These are phyloP conservation scores for Gymnothorax javanicus DNA, from an alignment of 2,797 vertebrate genomes.

Conservation along the genomic window DNA sequence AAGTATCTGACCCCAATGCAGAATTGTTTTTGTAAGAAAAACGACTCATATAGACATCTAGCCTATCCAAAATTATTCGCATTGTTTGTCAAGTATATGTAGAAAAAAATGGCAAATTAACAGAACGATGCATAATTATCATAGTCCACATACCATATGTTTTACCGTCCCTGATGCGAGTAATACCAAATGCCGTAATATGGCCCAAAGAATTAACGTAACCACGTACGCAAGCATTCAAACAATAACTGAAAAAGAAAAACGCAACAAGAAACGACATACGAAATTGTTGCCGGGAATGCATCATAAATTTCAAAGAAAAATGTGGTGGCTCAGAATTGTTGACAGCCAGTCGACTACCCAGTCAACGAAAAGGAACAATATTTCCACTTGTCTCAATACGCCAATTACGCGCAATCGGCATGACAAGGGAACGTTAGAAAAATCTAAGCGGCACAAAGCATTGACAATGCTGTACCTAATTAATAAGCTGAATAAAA, in stretches of 20 bases:
- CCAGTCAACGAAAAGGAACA: slow-evolving; percentile 16
- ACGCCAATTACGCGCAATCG: slow-evolving; percentile 16
- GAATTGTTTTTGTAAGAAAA: neutral
- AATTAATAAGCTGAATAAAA: slow-evolving; percentile 20
- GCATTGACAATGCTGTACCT: slow-evolving; percentile 21
- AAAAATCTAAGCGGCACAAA: slow-evolving; percentile 24
- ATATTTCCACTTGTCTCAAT: slow-evolving; percentile 18
- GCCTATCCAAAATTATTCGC: too few species aligned
- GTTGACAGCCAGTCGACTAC: neutral
- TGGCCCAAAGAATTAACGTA: neutral
- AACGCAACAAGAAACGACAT: slow-evolving; percentile 12
- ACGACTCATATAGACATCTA: neutral
- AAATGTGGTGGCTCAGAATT: neutral
- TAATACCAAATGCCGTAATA: slow-evolving; percentile 9
- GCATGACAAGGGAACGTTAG: neutral
- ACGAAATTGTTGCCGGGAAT: neutral
- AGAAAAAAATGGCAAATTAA: slow-evolving; percentile 36
- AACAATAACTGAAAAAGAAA: slow-evolving; percentile 16
- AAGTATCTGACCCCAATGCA: slow-evolving; percentile 33
- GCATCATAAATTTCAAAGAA: neutral
- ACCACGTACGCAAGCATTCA: neutral
- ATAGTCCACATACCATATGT: slow-evolving; percentile 4
- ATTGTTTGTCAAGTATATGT: neutral
- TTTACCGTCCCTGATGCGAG: slow-evolving; percentile 4
- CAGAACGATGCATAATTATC: slow-evolving; percentile 22